A percentile compares a stretch with the other conserved stretches of the same genome.
Evolutionary conservation across 2,113 vertebrate genomes (phyloP).

Genomic region (Catharus bicknelli): DNA sequence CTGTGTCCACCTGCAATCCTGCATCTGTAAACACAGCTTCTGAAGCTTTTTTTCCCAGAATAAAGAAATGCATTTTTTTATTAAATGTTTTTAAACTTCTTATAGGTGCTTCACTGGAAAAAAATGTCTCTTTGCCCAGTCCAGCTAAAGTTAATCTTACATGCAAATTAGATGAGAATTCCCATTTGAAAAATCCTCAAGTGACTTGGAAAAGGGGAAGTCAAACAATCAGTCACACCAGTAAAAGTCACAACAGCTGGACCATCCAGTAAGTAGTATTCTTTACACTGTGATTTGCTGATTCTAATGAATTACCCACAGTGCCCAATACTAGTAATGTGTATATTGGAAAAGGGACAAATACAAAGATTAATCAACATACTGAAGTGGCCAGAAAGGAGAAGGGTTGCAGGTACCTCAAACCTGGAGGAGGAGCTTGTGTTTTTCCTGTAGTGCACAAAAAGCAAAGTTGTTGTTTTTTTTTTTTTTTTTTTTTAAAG

Average conservation of each 20-base stretch:
- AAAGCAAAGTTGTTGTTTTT: background rate
- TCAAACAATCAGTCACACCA: slow-evolving; percentile 8
- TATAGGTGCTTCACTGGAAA: background rate
- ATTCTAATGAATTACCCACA: background rate
- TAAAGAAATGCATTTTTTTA: background rate
- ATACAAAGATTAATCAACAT: background rate
- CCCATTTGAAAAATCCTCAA: background rate
- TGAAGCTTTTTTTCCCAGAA: background rate
- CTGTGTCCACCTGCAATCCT: background rate
- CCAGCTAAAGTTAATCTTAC: slow-evolving; percentile 53
- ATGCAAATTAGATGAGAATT: slow-evolving; percentile 43
- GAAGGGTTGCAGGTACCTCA: background rate
- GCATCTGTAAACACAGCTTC: background rate
- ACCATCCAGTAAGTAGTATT: slow-evolving; percentile 56
- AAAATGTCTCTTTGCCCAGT: slow-evolving; percentile 48
- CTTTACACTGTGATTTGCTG: background rate
- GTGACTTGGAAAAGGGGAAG: slow-evolving; percentile 68
- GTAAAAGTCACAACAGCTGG: slow-evolving; percentile 6
- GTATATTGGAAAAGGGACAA: background rate
- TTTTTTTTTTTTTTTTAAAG: background rate
- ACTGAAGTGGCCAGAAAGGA: background rate
- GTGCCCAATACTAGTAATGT: background rate
- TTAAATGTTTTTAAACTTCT: background rate
- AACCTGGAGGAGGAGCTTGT: background rate
- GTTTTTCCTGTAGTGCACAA: background rate